These are phyloP conservation scores for Scaptodrosophila latifasciaeformis DNA, from an alignment of 2,888 invertebrate genomes.

Conservation along the genomic window DNA sequence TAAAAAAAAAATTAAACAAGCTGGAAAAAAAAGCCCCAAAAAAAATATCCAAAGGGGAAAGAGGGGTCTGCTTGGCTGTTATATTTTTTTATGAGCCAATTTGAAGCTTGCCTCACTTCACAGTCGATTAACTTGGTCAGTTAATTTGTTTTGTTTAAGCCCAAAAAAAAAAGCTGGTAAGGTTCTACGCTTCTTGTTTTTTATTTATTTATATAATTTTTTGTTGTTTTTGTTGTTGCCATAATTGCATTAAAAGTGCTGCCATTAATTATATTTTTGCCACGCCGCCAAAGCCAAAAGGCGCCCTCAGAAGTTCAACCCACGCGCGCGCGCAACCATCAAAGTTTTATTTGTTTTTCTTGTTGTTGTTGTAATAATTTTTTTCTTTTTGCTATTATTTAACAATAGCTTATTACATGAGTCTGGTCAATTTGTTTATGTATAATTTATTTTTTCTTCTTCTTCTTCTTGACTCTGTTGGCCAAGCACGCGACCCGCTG, in stretches of 20 bases:
- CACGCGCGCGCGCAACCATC: not conserved
- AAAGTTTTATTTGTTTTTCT: not conserved
- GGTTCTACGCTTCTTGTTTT: no score
- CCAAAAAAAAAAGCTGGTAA: no score
- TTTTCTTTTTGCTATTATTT: not conserved
- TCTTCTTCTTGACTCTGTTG: not conserved
- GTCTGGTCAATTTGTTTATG: not conserved
- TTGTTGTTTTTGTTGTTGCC: conserved; percentile 62
- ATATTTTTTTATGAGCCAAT: no score
- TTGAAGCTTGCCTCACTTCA: no score
- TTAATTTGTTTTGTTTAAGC: no score
- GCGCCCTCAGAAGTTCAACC: not conserved
- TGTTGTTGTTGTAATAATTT: conserved; percentile 16
- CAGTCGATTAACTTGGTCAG: no score
- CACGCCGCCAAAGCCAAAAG: conserved; percentile 12
- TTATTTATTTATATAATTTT: no score
- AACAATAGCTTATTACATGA: no score
- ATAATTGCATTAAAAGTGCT: conserved; percentile 63
- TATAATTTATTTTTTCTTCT: not conserved
- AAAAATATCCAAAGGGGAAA: no score
- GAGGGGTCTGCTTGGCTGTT: no score
- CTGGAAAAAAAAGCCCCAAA: no score
- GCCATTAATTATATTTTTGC: conserved; percentile 60
- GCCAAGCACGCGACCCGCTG: conserved; percentile 24
- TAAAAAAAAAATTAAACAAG: no score